Base-by-base conservation (phyloP, 2,888 invertebrate genomes). In the Acanthosoma haemorrhoidale region DNA sequence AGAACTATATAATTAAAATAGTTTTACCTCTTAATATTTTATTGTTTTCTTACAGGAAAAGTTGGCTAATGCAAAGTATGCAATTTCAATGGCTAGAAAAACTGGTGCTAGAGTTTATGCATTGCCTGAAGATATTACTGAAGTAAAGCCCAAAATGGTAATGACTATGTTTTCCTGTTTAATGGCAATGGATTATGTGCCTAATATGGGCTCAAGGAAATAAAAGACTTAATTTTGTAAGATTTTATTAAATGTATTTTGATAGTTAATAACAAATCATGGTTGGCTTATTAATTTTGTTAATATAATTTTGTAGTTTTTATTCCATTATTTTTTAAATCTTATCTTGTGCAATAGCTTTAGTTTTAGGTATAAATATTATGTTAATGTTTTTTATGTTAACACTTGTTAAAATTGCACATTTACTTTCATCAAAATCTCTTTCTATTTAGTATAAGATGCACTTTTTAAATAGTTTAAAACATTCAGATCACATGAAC, bases 141-240 rank as follows among this genome's bases (percentile, higher is more conserved):
- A 76, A 74, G 76, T 76, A 6, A 76, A 76, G 59, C 75, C 75
- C 15, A 75, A 76, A 72, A 76, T 76, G 96, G 93, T 99, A 71
- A 96, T 99, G 97, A 99, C 99, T 3, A 93, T 99, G 76, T 99
- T 99, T 83, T 98, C 99, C 31, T 98, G 98, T 80, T 86, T 99
- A 78, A 99, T 99, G 98, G 94, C 95, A 31, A 86, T 94, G 78
- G 97, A 96, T 84, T 96, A 95, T 82, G 88, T 94, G 78, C 96
- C 96, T 75, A 87, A 89, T 78, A 90, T 92, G 91, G 91, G 90
- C 18, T 71, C 71, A 4, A 41, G 63, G 36, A 67, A 73, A 60
- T 73, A 29, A 68, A 68, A 59, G 59, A 59, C 16, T 59, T 32
- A 59, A n/a, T n/a, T 16, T 6, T 21, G 31, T 59, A 9, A 9